These are phyloP conservation scores for Odontesthes bonariensis DNA, from an alignment of 2,113 vertebrate genomes.

Conservation along the genomic window DNA sequence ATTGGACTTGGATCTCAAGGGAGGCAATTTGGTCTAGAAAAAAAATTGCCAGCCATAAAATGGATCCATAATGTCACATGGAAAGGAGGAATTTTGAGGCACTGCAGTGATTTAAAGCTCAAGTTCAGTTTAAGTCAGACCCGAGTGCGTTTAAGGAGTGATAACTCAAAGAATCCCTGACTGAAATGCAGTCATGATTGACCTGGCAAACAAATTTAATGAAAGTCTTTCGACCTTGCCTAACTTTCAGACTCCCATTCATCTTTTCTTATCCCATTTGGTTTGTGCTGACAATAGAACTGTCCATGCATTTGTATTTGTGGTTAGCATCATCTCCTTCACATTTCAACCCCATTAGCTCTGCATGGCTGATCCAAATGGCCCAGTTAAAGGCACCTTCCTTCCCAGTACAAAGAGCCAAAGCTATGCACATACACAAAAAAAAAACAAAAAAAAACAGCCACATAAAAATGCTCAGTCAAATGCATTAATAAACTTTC, in stretches of 20 bases:
- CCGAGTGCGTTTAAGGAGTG: slow-evolving; percentile 21
- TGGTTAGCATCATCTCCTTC: slow-evolving; percentile 26
- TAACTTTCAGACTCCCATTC: not conserved
- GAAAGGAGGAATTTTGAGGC: slow-evolving; percentile 15
- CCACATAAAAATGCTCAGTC: slow-evolving; percentile 6
- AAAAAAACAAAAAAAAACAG: not conserved
- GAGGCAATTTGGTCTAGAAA: slow-evolving; percentile 20
- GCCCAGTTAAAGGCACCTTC: slow-evolving; percentile 63
- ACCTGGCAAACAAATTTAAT: not conserved
- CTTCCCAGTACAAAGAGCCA: slow-evolving; percentile 34
- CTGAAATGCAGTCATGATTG: slow-evolving; percentile 2
- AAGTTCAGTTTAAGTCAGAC: not conserved
- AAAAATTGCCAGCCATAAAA: not conserved
- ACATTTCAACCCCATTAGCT: slow-evolving; percentile 74
- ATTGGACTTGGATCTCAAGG: slow-evolving; percentile 27
- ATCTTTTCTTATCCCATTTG: not conserved
- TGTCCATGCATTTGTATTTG: slow-evolving; percentile 13
- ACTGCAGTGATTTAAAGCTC: slow-evolving; percentile 28
- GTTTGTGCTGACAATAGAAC: not conserved
- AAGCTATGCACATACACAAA: slow-evolving; percentile 25
- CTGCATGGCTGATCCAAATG: slow-evolving; percentile 66
- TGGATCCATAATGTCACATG: slow-evolving; percentile 1
- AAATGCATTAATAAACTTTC: slow-evolving; percentile 4
- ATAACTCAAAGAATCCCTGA: not conserved
- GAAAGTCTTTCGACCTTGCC: slow-evolving; percentile 8